Conservation (phyloP, 2,888 invertebrate genomes). For the Silvanus unidentatus region DNA sequence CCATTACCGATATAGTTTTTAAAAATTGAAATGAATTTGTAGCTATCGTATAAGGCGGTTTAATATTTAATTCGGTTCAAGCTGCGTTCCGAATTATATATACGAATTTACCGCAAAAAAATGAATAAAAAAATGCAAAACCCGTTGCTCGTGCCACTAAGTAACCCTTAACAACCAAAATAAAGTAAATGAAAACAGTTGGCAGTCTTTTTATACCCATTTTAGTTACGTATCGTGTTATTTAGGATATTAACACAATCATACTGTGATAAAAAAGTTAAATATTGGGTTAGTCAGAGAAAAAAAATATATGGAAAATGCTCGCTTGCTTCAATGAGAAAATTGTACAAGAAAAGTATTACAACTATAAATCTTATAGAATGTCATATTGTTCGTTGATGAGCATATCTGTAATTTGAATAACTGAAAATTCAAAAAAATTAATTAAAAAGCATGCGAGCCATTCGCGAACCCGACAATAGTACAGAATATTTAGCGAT, state of each 20-base stretch:
- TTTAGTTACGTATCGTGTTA: conserved; percentile 43
- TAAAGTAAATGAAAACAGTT: conserved; percentile 16
- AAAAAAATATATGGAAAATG: neutral
- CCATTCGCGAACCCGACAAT: conserved; percentile 26
- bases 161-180: neutral
- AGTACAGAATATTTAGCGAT: conserved; percentile 5
- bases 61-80: conserved; percentile 5
- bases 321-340: no score
- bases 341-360: no score
- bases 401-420: conserved; percentile 15
- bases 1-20: conserved; percentile 7
- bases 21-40: neutral
- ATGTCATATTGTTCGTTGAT: no score
- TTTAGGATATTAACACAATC: conserved; percentile 47
- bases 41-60: conserved; percentile 1
- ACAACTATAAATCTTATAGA: no score
- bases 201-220: conserved; percentile 40
- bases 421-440: no score
- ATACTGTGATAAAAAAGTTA: conserved; percentile 67
- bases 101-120: conserved; percentile 1
- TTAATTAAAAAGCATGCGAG: conserved; percentile 10
- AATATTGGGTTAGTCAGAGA: conserved; percentile 54
- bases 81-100: neutral
- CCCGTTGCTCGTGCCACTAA: conserved; percentile 4
- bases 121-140: neutral